Base-by-base conservation (phyloP, 2,113 vertebrate genomes). In the Nerophis ophidion region DNA sequence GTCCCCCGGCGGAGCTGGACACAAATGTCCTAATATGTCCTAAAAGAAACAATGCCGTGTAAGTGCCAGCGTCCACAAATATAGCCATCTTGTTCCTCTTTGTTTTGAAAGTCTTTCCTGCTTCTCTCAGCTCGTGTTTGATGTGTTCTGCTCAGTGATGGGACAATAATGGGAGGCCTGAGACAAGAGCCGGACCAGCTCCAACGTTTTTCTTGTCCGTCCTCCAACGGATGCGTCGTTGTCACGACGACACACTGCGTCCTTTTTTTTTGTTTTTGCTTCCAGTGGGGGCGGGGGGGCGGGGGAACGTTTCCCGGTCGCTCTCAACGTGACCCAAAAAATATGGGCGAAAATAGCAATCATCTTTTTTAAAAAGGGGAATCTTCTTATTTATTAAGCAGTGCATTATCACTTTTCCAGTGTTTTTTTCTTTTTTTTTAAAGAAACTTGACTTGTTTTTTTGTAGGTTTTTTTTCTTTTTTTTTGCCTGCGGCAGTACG, bases 1-100 rank as follows among this genome's bases (percentile, higher is more conserved):
- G 98, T 94, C 92, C 94, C 93, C 91, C 92, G 91, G 92, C 91
- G 93, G 92, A 92, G 92, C 93, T 92, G 88, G 95, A 96, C 94
- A 99, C 93, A 94, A 76, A 95, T 93, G 94, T 91, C 86, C 79
- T 74, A 77, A 61, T 75, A 81, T 86, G 81, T 79, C 92, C 92
- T 91, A 92, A 93, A 87, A 94, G 88, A 92, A 96, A 92, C 94
- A 84, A 93, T 76, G 81, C 67, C 90, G 90, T 91, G 92, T 56
- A 92, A 92, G 93, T 88, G 91, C 79, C 80, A 86, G 75, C 76
- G 82, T 85, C 89, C 91, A 93, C 93, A 93, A 93, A 91, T 93
- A 93, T 93, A 94, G 92, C 92, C 92, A 92, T 93, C 88, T 89
- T 84, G 82, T 68, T 10, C 59, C 52, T 63, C 56, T 49, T 77